These are phyloP conservation scores for Lytechinus variegatus DNA, from an alignment of 35 echinoderm and acorn worm genomes.

Conservation along the genomic window DNA sequence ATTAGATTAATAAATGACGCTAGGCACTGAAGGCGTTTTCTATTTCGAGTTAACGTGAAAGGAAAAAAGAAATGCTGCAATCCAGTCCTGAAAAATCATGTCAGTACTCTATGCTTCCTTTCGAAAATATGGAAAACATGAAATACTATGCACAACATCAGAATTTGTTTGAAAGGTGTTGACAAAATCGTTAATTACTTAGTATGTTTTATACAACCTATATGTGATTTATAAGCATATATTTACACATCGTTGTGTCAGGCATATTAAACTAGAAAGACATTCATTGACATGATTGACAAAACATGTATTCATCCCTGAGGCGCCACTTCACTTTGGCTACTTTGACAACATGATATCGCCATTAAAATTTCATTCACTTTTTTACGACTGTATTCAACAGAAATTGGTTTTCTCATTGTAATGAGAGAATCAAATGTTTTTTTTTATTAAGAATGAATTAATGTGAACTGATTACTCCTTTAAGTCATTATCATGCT, in stretches of 20 bases:
- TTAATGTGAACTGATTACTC: neutral
- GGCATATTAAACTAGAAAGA: too few relatives aligned
- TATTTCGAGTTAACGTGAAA: neutral
- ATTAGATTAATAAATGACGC: conserved; percentile 6
- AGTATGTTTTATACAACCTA: neutral
- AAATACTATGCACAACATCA: too few relatives aligned
- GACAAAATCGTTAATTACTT: neutral
- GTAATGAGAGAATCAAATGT: neutral
- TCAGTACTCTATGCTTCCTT: too few relatives aligned
- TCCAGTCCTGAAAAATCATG: too few relatives aligned
- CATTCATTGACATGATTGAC: too few relatives aligned
- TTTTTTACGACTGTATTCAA: neutral
- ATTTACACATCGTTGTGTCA: neutral
- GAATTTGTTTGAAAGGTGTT: too few relatives aligned
- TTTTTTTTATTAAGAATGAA: neutral
- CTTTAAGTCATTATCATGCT: neutral
- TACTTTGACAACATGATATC: neutral
- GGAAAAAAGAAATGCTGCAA: too few relatives aligned
- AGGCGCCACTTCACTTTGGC: neutral
- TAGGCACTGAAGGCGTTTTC: neutral
- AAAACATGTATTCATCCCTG: neutral
- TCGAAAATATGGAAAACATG: too few relatives aligned
- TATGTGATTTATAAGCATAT: neutral
- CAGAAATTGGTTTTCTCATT: neutral
- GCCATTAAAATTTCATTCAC: neutral